Conservation (phyloP, 2,888 invertebrate genomes). For the Dysmachus trigonus region DNA sequence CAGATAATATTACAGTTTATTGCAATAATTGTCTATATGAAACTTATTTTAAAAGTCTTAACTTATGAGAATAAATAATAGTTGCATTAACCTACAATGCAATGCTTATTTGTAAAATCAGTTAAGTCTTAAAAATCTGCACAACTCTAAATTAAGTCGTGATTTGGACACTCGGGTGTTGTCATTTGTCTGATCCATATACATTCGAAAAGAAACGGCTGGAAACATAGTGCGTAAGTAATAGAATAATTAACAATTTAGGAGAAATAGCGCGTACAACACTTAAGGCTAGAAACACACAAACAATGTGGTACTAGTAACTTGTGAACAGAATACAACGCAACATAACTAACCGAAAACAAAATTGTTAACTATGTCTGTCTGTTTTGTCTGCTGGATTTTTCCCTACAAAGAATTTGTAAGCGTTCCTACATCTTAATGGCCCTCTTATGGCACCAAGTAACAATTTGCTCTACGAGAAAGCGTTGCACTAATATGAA, state of each 20-base stretch:
- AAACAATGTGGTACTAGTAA: background rate
- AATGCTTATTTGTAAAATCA: constrained; percentile 9
- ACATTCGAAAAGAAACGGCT: background rate
- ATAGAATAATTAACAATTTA: background rate
- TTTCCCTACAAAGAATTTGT: background rate
- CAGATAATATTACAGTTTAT: constrained; percentile 4
- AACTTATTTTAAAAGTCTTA: background rate
- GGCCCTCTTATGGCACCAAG: background rate
- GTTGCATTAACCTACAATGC: background rate
- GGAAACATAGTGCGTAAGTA: background rate
- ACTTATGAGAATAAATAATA: background rate
- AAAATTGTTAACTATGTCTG: background rate
- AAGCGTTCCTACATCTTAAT: background rate
- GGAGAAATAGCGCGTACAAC: background rate
- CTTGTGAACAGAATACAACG: background rate
- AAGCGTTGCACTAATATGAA: background rate
- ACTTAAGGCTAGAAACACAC: background rate
- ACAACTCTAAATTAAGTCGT: background rate
- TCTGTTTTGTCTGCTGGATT: background rate
- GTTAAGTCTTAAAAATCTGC: constrained; percentile 4
- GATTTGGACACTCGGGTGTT: background rate
- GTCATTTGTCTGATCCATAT: background rate
- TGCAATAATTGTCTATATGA: background rate
- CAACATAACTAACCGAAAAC: background rate
- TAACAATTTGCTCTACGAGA: background rate